A percentile compares a stretch with the other conserved stretches of the same genome.
phyloP scores from a whole-genome alignment of 2,888 invertebrate genomes.

The Acanthococcus lagerstroemiae region DNA sequence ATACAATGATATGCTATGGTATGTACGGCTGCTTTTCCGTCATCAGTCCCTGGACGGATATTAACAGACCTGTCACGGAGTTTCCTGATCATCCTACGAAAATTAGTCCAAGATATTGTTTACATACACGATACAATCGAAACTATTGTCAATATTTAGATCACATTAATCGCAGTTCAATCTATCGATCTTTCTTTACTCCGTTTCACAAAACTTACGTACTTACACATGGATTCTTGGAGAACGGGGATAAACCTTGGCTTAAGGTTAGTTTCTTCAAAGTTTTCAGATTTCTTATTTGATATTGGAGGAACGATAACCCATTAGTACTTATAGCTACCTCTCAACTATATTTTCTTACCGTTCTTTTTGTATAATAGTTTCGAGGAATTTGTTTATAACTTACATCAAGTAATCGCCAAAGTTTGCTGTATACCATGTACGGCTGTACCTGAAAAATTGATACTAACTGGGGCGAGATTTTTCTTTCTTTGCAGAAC shows the following conservation, averaged over 20 bases:
- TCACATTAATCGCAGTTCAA: slow-evolving; percentile 55
- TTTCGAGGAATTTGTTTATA: neutral
- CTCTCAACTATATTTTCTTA: too few species aligned
- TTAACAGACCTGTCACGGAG: slow-evolving; percentile 63
- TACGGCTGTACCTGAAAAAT: too few species aligned
- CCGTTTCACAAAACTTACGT: slow-evolving; percentile 57
- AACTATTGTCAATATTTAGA: slow-evolving; percentile 50
- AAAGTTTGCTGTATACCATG: too few species aligned
- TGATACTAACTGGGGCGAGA: neutral
- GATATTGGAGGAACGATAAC: neutral
- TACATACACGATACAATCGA: slow-evolving; percentile 48
- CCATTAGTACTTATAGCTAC: too few species aligned
- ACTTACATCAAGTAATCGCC: neutral
- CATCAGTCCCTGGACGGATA: slow-evolving; percentile 65
- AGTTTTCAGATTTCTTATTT: too few species aligned
- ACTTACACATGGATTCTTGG: slow-evolving; percentile 78
- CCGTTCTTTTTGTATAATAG: too few species aligned
- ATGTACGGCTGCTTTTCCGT: slow-evolving; percentile 73
- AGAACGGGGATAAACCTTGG: slow-evolving; percentile 72
- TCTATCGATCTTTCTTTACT: slow-evolving; percentile 53
- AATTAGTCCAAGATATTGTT: slow-evolving; percentile 49
- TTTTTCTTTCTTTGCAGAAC: slow-evolving; percentile 45
- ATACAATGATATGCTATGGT: slow-evolving; percentile 54
- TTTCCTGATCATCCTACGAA: slow-evolving; percentile 63
- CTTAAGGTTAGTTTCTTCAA: slow-evolving; percentile 51